Evolutionary conservation across 2,797 vertebrate genomes (phyloP).

Genomic region (Ctenosaura bakeri): DNA sequence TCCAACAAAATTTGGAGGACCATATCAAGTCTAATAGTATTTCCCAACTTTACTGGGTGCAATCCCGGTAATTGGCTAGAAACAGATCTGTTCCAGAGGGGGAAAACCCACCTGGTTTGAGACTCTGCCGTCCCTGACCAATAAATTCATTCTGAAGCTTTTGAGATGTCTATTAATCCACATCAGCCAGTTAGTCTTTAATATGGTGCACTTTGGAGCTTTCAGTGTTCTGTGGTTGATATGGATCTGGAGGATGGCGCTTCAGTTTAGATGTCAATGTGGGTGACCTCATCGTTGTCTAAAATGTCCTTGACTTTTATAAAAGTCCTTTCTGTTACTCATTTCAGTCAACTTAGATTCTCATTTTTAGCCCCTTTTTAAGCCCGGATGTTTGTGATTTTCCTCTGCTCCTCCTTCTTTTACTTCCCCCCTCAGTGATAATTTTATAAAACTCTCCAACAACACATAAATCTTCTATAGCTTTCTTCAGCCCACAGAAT

Average conservation of each 20-base stretch:
- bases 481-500: slow-evolving; percentile 65
- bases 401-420: slow-evolving; percentile 22
- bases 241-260: neutral
- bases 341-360: neutral
- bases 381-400: neutral
- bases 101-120: neutral
- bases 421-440: slow-evolving; percentile 16
- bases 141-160: neutral
- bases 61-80: neutral
- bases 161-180: neutral
- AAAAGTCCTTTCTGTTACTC: neutral
- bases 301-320: too few relatives aligned
- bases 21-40: too few relatives aligned
- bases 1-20: too few relatives aligned
- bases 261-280: neutral
- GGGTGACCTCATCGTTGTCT: neutral
- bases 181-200: neutral
- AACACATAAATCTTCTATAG: slow-evolving; percentile 47
- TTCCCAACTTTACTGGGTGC: too few relatives aligned
- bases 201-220: neutral
- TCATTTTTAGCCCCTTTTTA: neutral
- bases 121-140: neutral
- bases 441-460: slow-evolving; percentile 41
- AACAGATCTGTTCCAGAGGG: neutral
- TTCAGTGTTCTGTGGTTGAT: neutral